A percentile compares a stretch with the other conserved stretches of the same genome.
phyloP scores from a whole-genome alignment of 1,140 invertebrate genomes.

The Phymastichus coffea region DNA sequence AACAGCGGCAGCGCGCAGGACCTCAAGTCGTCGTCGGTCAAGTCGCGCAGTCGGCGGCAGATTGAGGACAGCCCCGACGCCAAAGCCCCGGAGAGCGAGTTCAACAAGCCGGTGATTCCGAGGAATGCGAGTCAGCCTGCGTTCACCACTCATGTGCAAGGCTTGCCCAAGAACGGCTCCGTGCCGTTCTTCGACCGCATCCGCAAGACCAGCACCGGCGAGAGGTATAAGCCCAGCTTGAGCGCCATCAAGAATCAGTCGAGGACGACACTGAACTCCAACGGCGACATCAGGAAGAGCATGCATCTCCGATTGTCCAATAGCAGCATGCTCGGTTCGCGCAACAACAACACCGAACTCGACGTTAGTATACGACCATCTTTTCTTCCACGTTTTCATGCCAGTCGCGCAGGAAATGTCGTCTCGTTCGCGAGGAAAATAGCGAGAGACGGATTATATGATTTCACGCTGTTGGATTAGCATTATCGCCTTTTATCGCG shows the following conservation, averaged over 20 bases:
- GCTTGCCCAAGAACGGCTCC: conserved; percentile 82
- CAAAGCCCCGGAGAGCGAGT: conserved; percentile 50
- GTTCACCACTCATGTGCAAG: conserved; percentile 76
- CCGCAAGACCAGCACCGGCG: conserved; percentile 75
- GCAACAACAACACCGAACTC: conserved; percentile 63
- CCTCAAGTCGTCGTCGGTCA: conserved; percentile 43
- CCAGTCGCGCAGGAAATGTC: too few relatives aligned
- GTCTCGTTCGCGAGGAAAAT: too few relatives aligned
- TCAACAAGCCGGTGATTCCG: conserved; percentile 62
- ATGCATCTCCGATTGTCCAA: conserved; percentile 60
- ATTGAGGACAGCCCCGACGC: conserved; percentile 38
- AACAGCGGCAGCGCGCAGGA: conserved; percentile 53
- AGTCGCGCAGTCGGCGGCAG: conserved; percentile 47
- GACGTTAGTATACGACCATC: conserved; percentile 61
- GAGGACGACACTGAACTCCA: conserved; percentile 52
- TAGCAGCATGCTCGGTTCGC: conserved; percentile 61
- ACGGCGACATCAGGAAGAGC: conserved; percentile 60
- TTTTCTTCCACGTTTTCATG: background rate
- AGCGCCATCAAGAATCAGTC: conserved; percentile 71
- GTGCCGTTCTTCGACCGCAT: conserved; percentile 85
- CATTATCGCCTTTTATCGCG: too few relatives aligned
- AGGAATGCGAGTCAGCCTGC: conserved; percentile 83
- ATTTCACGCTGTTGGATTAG: too few relatives aligned
- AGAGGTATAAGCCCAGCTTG: conserved; percentile 75
- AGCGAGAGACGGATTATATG: too few relatives aligned